Base-by-base conservation (phyloP, 2,888 invertebrate species). In the Smittia sp. region DNA sequence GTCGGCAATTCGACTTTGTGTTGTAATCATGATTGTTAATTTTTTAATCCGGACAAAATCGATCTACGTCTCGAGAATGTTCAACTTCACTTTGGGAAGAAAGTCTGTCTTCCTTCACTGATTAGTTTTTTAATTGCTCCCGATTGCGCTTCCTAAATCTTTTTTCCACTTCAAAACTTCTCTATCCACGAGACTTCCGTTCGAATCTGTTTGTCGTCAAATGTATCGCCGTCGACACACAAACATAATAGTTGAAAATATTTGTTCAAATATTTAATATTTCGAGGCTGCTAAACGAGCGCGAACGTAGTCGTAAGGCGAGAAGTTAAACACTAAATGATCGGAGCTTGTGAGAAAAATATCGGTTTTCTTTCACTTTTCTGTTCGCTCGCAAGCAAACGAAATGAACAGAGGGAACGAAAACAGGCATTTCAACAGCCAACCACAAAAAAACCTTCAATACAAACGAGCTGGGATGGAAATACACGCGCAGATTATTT, bases 1-100 rank as follows among this genome's bases (percentile, higher is more conserved):
- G 69, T 76, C 79, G 76, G 77, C 78, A 76, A 78, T 78, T 77
- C 77, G 78, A 76, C 77, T 78, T 78, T 77, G 78, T 76, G 78
- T 38, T 32, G 69, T 54, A 18, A 69, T 69, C 69, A 69, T 69
- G 15, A 22, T 69, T 27, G 27, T 6, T 32, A 1, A 4, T 18
- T 18, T 32, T 22, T 69, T 54, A 38, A 13, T 15, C 15, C 46
- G 41, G 32, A 32, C 9, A 32, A 11, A 46, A 68, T 68, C 20
- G 1, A 24, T 41, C 32, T 41, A 25, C 24, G 46, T 22, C 24
- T 24, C 22, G n/a, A n/a, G 9, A 32, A 41, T n/a, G n/a, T 46
- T 46, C 52, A 46, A 9, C 3, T 32, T 32, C 32, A 32, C 32
- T 6, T 6, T 32, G 9, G 9, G 32, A 32, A 32, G 32, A 32